Evolutionary conservation across 2,888 invertebrate genomes (phyloP).

Genomic region (Enchytraeus crypticus): DNA sequence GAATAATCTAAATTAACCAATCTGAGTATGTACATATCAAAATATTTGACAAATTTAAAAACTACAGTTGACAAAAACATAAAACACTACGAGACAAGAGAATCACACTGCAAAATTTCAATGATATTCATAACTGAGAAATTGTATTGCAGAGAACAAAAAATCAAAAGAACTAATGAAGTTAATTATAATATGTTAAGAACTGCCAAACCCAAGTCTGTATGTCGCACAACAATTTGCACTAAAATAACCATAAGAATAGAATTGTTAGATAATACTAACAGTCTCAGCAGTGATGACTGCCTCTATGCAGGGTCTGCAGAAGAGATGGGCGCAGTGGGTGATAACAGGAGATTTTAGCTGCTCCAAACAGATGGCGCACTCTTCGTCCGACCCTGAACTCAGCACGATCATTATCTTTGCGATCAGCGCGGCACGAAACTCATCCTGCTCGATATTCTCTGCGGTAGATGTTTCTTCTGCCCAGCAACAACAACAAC

Average conservation of each 20-base stretch:
- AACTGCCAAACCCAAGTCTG: too few relatives aligned
- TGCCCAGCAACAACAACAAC: too few relatives aligned
- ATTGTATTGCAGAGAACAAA: not conserved
- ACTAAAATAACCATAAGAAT: not conserved
- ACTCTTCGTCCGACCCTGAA: conserved; percentile 34
- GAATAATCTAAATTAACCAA: too few relatives aligned
- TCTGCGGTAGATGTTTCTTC: not conserved
- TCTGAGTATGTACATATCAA: too few relatives aligned
- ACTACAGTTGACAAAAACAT: too few relatives aligned
- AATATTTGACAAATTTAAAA: too few relatives aligned
- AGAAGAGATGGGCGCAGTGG: conserved; percentile 33
- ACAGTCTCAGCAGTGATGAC: conserved; percentile 30
- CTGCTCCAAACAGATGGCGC: conserved; percentile 32
- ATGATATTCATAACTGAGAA: too few relatives aligned
- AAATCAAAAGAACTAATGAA: not conserved
- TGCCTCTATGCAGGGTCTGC: conserved; percentile 30
- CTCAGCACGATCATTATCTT: conserved; percentile 28
- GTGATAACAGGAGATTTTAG: conserved; percentile 31
- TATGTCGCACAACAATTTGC: too few relatives aligned
- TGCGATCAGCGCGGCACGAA: conserved; percentile 23
- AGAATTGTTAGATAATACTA: not conserved
- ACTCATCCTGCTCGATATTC: not conserved
- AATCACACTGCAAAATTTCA: too few relatives aligned
- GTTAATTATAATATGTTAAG: not conserved
- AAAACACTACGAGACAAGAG: too few relatives aligned